Base-by-base conservation (phyloP, 2,797 vertebrate genomes). In the Sparidentex hasta region DNA sequence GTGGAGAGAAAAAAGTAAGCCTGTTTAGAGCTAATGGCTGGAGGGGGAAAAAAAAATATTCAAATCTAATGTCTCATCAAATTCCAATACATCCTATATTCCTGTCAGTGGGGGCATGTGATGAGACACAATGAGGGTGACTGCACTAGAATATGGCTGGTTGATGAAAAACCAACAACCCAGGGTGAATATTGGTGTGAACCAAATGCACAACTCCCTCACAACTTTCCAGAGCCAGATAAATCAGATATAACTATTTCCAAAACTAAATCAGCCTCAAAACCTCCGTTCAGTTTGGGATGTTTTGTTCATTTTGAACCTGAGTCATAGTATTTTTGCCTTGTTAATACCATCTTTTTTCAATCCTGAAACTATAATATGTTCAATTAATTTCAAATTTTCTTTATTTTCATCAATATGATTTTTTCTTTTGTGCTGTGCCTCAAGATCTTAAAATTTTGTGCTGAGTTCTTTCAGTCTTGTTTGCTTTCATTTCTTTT, bases 11-110 rank as follows among this genome's bases (percentile, higher is more conserved):
- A 50, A 68, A 59, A 56, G 48, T 78, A 79, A 64, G 70, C 52
- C 16, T 48, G 59, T 68, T 80, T 84, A 57, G 27, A 82, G 57
- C 52, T 51, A 2, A 21, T 38, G 17, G 65, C 33, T 57, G 66
- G 67, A 66, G 68, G 65, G 58, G 66, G 57, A 68, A 65, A 47
- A 43, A 70, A 77, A 51, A 50, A 82, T 80, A 83, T 74, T 75
- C 70, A 75, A 87, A 85, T 83, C 59, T 55, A 44, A 76, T 63
- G 50, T 78, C 73, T 88, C 71, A 79, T 85, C 48, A 81, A 74
- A 82, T 52, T 81, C 61, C 52, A 18, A 33, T 51, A 71, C 76
- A 90, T 65, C 69, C 61, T 81, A 76, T 51, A 63, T 17, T 62
- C 54, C 27, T 0, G 64, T 71, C 38, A 79, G 55, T 9, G 11